Evolutionary conservation across 2,113 vertebrate genomes (phyloP).

Genomic region (Turnix velox): DNA sequence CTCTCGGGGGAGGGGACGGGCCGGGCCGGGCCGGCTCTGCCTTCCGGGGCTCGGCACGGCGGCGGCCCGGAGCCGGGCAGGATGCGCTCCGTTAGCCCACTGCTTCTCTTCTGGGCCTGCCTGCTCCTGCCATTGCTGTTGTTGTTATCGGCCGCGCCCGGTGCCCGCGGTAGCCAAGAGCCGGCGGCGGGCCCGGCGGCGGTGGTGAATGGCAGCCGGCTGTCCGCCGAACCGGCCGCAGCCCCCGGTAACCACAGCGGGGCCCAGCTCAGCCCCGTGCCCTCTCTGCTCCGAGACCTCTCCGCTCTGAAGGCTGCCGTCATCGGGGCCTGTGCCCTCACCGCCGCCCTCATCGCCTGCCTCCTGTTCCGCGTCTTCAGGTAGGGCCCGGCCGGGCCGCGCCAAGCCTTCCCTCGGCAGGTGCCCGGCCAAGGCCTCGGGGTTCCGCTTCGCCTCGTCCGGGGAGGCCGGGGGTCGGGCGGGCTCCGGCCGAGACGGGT

Average conservation of each 20-base stretch:
- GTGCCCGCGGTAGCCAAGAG: slow-evolving; percentile 58
- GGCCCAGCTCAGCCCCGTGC: slow-evolving; percentile 68
- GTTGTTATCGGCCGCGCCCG: background rate
- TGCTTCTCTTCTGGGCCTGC: background rate
- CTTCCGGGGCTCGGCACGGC: background rate
- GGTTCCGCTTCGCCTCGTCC: background rate
- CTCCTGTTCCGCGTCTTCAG: slow-evolving; percentile 87
- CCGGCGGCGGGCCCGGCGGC: background rate
- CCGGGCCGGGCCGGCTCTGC: background rate
- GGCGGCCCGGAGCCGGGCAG: background rate
- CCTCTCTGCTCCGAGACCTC: slow-evolving; percentile 79
- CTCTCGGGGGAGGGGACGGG: background rate
- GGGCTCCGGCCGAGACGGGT: background rate
- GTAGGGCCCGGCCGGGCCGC: slow-evolving; percentile 60
- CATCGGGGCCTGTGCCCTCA: slow-evolving; percentile 81
- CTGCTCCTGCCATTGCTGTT: background rate
- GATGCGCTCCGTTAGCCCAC: background rate
- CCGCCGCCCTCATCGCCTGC: slow-evolving; percentile 81
- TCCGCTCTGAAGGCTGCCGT: slow-evolving; percentile 86
- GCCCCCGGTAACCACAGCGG: slow-evolving; percentile 47
- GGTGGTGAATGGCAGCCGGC: background rate
- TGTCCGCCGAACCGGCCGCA: background rate
- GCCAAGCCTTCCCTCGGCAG: background rate
- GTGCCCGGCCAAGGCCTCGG: background rate
- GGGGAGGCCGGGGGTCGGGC: background rate